Percentiles rank a stretch among this genome's conserved stretches.
phyloP scores from a whole-genome alignment of 2,797 vertebrate species.

The Spinus olivaceus region DNA sequence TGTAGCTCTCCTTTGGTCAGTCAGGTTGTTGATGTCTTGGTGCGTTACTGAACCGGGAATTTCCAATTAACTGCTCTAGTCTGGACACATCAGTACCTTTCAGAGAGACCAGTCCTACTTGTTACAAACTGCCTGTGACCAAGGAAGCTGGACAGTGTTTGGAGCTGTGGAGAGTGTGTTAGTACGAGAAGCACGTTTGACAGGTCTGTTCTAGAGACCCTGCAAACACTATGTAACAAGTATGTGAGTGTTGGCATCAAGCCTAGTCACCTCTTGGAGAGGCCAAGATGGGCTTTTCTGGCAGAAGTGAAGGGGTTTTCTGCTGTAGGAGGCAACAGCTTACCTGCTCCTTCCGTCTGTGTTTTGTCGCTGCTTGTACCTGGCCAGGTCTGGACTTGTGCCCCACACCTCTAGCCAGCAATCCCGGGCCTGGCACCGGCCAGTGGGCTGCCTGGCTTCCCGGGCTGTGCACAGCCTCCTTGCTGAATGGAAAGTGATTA shows the following conservation, averaged over 20 bases:
- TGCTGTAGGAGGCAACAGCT: neutral
- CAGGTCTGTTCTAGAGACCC: neutral
- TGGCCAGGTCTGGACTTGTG: neutral
- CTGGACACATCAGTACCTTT: neutral
- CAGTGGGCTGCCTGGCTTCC: neutral
- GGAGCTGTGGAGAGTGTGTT: neutral
- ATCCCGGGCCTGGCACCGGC: neutral
- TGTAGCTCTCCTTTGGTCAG: neutral
- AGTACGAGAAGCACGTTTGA: neutral
- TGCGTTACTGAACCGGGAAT: accelerated
- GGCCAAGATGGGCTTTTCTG: neutral
- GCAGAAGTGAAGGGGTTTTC: neutral
- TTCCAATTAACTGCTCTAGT: neutral
- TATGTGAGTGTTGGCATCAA: neutral
- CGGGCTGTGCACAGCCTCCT: neutral
- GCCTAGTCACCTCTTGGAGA: neutral
- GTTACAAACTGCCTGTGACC: neutral
- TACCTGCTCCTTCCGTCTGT: neutral
- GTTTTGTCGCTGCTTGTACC: neutral
- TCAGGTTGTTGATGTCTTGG: neutral
- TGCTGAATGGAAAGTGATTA: neutral
- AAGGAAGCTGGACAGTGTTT: neutral
- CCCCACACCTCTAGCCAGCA: neutral
- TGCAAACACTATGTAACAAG: neutral
- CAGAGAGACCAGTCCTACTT: neutral